Conservation (phyloP, 2,888 invertebrate species). For the Protodeltote pygarga region DNA sequence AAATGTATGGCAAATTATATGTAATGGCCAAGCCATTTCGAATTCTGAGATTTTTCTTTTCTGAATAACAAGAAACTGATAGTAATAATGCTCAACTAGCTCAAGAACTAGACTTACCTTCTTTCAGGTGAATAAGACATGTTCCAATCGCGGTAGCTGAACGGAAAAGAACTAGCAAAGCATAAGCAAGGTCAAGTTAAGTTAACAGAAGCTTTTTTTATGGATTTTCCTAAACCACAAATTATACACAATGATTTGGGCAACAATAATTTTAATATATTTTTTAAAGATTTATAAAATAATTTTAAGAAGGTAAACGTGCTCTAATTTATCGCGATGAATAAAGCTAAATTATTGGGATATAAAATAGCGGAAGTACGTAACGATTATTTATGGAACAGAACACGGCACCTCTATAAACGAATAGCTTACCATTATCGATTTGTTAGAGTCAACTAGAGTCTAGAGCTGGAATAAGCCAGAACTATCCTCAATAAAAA, state of each 20-base stretch:
- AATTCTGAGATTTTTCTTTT: slow-evolving; percentile 18
- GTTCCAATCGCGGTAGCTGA: slow-evolving; percentile 92
- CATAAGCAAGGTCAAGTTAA: slow-evolving; percentile 87
- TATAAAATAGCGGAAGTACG: slow-evolving; percentile 76
- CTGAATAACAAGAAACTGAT: slow-evolving; percentile 46
- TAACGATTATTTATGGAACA: slow-evolving; percentile 54
- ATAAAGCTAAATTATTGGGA: slow-evolving; percentile 66
- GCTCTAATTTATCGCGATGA: slow-evolving; percentile 55
- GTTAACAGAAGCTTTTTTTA: slow-evolving; percentile 78
- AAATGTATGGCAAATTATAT: slow-evolving; percentile 51
- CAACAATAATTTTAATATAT: slow-evolving; percentile 58
- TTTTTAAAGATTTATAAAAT: slow-evolving; percentile 62
- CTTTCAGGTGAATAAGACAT: slow-evolving; percentile 94
- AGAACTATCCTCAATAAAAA: too few relatives aligned
- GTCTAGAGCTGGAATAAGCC: too few relatives aligned
- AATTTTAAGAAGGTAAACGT: slow-evolving; percentile 46
- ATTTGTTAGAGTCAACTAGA: slow-evolving; percentile 26
- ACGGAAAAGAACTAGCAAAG: slow-evolving; percentile 91
- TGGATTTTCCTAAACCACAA: slow-evolving; percentile 41
- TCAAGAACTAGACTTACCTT: slow-evolving; percentile 89
- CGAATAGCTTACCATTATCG: slow-evolving; percentile 18
- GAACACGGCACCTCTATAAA: slow-evolving; percentile 10
- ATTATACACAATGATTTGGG: slow-evolving; percentile 17
- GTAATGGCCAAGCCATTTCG: slow-evolving; percentile 21
- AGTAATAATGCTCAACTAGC: slow-evolving; percentile 48